phyloP scores from a whole-genome alignment of 2,888 invertebrate genomes.

The Plebejus argus region DNA sequence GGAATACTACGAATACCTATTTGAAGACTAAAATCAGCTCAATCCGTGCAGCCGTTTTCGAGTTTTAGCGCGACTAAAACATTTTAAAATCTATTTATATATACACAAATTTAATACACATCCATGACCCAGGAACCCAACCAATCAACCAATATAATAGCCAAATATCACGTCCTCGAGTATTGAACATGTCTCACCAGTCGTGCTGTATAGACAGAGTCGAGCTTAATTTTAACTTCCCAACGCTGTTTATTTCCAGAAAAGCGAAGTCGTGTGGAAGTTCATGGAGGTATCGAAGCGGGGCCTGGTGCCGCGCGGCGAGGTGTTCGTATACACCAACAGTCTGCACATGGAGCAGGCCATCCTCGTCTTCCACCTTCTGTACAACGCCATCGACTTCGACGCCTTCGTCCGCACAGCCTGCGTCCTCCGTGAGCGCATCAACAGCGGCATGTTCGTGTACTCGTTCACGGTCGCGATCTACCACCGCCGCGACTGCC shows the following conservation, averaged over 20 bases:
- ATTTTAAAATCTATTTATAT: too few species aligned
- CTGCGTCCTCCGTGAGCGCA: conserved; percentile 84
- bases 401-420: conserved; percentile 84
- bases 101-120: too few species aligned
- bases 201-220: too few species aligned
- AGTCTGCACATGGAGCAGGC: conserved; percentile 83
- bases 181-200: too few species aligned
- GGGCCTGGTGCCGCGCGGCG: conserved; percentile 80
- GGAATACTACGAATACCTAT: too few species aligned
- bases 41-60: too few species aligned
- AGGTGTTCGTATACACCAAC: conserved; percentile 83
- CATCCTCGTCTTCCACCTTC: conserved; percentile 81
- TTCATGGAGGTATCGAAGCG: conserved; percentile 79
- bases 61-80: too few species aligned
- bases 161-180: too few species aligned
- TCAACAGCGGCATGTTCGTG: conserved; percentile 88
- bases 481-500: conserved; percentile 84
- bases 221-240: neutral
- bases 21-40: too few species aligned
- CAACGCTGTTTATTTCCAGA: conserved; percentile 54
- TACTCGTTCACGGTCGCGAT: conserved; percentile 85
- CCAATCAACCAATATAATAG: too few species aligned
- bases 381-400: conserved; percentile 85
- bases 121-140: too few species aligned
- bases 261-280: conserved; percentile 80